These are phyloP conservation scores for Maccullochella peelii DNA, from an alignment of 2,113 vertebrate species.

Conservation along the genomic window DNA sequence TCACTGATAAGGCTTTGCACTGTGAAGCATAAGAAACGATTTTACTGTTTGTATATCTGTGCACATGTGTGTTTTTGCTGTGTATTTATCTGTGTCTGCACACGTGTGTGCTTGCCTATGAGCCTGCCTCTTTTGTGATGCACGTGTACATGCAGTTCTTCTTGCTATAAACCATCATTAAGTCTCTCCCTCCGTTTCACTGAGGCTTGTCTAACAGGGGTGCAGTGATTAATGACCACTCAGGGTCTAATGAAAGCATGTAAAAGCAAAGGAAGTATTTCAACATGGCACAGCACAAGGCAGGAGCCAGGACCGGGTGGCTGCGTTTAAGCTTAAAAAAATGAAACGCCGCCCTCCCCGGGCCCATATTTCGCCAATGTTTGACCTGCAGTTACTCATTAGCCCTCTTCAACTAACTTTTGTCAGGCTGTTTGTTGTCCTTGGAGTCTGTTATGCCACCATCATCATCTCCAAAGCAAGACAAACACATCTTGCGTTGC, in stretches of 20 bases:
- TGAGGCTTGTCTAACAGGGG: slow-evolving; percentile 27
- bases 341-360: background rate
- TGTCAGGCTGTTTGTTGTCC: slow-evolving; percentile 68
- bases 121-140: slow-evolving; percentile 3
- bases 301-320: slow-evolving; percentile 33
- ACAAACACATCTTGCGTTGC: slow-evolving; percentile 63
- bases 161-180: slow-evolving; percentile 44
- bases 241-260: slow-evolving; percentile 75
- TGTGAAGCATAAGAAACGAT: background rate
- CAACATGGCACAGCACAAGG: slow-evolving; percentile 67
- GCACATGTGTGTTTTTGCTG: background rate
- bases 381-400: slow-evolving; percentile 79
- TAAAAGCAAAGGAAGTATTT: slow-evolving; percentile 69
- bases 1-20: background rate
- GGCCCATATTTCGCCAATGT: slow-evolving; percentile 59
- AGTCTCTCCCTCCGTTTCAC: slow-evolving; percentile 44
- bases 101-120: background rate
- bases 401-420: slow-evolving; percentile 65
- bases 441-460: slow-evolving; percentile 66
- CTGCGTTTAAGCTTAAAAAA: slow-evolving; percentile 31
- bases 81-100: slow-evolving; percentile 13
- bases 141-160: background rate
- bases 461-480: slow-evolving; percentile 64
- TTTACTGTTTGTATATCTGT: background rate
- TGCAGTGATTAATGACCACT: slow-evolving; percentile 81